Conservation (phyloP, 2,888 invertebrate genomes). For the Seladonia tumulorum region DNA sequence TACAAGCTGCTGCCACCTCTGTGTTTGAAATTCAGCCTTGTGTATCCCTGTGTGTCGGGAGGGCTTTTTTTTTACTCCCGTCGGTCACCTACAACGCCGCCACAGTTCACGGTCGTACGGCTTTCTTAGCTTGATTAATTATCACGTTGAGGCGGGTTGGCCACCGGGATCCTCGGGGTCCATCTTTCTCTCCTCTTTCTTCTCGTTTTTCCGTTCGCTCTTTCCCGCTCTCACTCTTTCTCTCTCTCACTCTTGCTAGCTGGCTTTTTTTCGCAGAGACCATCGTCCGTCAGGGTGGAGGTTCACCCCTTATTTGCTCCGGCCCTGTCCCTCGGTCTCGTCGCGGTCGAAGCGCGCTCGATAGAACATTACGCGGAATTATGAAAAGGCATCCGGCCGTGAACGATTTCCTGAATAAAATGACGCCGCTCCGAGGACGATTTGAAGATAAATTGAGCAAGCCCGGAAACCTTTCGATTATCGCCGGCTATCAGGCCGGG, state of each 20-base stretch:
- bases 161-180: constrained; percentile 54
- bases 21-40: constrained; percentile 72
- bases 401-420: constrained; percentile 71
- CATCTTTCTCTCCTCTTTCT: constrained; percentile 36
- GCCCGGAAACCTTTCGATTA: constrained; percentile 63
- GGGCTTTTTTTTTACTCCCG: neutral
- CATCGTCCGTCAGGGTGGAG: neutral
- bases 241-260: constrained; percentile 3
- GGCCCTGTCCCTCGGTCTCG: constrained; percentile 33
- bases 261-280: neutral
- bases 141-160: constrained; percentile 67
- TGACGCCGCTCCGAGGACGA: constrained; percentile 58
- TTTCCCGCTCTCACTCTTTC: neutral
- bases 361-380: constrained; percentile 68
- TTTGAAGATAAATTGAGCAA: constrained; percentile 69
- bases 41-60: neutral
- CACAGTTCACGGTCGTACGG: constrained; percentile 70
- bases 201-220: neutral
- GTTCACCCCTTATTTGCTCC: constrained; percentile 53
- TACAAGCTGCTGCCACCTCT: constrained; percentile 75
- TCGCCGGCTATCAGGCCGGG: constrained; percentile 29
- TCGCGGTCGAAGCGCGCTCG: constrained; percentile 48
- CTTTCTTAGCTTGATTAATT: constrained; percentile 82
- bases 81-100: constrained; percentile 34
- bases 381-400: constrained; percentile 70